Evolutionary conservation across 2,888 invertebrate genomes (phyloP).

Genomic region (Zhengitettix transpicula): DNA sequence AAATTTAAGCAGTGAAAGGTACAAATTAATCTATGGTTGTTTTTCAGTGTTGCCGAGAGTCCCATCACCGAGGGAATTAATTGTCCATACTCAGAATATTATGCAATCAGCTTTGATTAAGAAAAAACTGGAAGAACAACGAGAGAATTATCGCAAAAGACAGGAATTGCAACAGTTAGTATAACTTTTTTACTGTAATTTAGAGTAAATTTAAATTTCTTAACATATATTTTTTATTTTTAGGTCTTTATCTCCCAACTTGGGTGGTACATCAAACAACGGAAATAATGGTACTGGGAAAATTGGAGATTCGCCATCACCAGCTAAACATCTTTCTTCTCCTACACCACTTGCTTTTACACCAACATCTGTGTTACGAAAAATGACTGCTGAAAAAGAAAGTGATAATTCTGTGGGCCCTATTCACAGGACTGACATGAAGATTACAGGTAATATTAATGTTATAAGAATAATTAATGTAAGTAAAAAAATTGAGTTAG

Average conservation of each 20-base stretch:
- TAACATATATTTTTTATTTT: too few species aligned
- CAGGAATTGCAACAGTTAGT: constrained; percentile 38
- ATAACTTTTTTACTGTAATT: background rate
- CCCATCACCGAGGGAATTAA: constrained; percentile 69
- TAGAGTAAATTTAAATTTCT: background rate
- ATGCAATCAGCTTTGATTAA: constrained; percentile 76
- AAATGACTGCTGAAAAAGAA: constrained; percentile 86
- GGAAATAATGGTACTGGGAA: background rate
- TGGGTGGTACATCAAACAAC: background rate
- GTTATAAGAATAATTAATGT: too few species aligned
- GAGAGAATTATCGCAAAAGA: constrained; percentile 65
- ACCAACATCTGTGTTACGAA: constrained; percentile 82
- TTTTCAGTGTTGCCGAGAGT: constrained; percentile 47
- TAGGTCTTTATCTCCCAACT: constrained; percentile 8
- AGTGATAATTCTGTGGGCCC: constrained; percentile 31
- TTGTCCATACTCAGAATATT: constrained; percentile 70
- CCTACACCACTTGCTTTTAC: constrained; percentile 73
- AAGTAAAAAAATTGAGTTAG: too few species aligned
- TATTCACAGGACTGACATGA: background rate
- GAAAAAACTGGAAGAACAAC: constrained; percentile 77
- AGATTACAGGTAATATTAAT: background rate
- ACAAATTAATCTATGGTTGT: constrained; percentile 5
- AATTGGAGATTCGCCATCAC: constrained; percentile 8
- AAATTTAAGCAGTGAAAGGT: too few species aligned
- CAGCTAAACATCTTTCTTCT: constrained; percentile 35